These are phyloP conservation scores for Apostichopus japonicus DNA, from an alignment of 35 echinoderm and acorn worm species.

Conservation along the genomic window DNA sequence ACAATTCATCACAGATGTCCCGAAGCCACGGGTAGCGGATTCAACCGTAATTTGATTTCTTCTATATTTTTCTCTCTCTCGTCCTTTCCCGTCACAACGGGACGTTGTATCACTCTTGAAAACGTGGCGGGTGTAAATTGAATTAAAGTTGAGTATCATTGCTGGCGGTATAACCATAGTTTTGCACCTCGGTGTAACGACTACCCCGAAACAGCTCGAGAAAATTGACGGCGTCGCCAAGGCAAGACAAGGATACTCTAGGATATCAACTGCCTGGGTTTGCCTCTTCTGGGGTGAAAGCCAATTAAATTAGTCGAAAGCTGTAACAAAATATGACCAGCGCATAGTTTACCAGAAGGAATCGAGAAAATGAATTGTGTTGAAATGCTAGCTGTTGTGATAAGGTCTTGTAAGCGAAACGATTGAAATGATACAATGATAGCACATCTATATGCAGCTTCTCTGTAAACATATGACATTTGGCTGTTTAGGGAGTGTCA, in stretches of 20 bases:
- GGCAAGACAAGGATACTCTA: constrained; percentile 12
- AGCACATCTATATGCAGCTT: not conserved
- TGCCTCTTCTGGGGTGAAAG: constrained; percentile 23
- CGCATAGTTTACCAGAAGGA: constrained; percentile 5
- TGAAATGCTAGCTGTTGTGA: constrained; percentile 35
- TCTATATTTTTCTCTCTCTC: not conserved
- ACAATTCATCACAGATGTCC: constrained; percentile 47
- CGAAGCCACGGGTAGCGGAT: constrained; percentile 7
- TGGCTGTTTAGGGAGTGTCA: constrained; percentile 1
- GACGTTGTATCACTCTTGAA: constrained; percentile 46
- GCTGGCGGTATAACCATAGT: not conserved
- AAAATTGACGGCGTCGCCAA: constrained; percentile 37
- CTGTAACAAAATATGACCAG: constrained; percentile 43
- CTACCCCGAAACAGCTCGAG: constrained; percentile 33
- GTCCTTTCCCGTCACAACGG: constrained; percentile 36
- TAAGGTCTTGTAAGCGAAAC: constrained; percentile 19
- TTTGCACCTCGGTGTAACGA: constrained; percentile 34
- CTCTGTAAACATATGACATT: not conserved
- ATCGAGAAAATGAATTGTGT: constrained; percentile 1
- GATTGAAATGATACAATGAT: not conserved
- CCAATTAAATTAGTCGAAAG: constrained; percentile 41
- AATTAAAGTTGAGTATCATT: constrained; percentile 41
- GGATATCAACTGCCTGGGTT: constrained; percentile 22
- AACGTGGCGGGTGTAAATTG: constrained; percentile 45
- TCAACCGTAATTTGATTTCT: constrained; percentile 34